phyloP scores from a whole-genome alignment of 2,113 vertebrate genomes.

The Lampris megalopsis region DNA sequence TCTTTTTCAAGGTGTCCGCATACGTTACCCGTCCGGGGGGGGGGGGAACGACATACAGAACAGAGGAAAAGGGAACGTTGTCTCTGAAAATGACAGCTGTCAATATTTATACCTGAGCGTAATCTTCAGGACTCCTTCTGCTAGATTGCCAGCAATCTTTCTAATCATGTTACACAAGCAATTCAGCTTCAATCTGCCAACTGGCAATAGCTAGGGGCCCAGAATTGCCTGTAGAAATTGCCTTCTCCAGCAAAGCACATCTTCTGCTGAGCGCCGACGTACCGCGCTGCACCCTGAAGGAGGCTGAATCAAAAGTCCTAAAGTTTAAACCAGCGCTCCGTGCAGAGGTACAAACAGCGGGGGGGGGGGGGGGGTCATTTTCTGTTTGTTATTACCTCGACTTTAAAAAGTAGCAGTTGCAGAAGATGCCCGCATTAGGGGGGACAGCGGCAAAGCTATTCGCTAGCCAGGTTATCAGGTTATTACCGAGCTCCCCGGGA shows the following conservation, averaged over 20 bases:
- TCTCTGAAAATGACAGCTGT: constrained; percentile 48
- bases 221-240: constrained; percentile 57
- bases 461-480: too few species aligned
- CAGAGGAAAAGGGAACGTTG: background rate
- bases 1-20: constrained; percentile 23
- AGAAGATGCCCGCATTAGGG: background rate
- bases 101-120: constrained; percentile 24
- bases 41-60: constrained; percentile 16
- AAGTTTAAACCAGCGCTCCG: constrained; percentile 3
- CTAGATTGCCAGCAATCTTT: constrained; percentile 59
- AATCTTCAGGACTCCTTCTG: constrained; percentile 24
- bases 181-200: constrained; percentile 55
- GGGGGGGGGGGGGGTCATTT: background rate
- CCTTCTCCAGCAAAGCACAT: constrained; percentile 15
- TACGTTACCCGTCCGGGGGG: background rate
- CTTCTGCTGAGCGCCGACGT: constrained; percentile 29
- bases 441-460: background rate
- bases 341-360: background rate
- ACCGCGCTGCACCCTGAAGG: constrained; percentile 28
- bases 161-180: constrained; percentile 65
- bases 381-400: constrained; percentile 7
- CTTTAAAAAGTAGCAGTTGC: background rate
- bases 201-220: constrained; percentile 43
- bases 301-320: constrained; percentile 14
- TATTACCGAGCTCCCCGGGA: background rate